Evolutionary conservation across 2,888 invertebrate species (phyloP), one percentile per base, ranked within the genome.

Genomic region (Hesperia comma): DNA sequence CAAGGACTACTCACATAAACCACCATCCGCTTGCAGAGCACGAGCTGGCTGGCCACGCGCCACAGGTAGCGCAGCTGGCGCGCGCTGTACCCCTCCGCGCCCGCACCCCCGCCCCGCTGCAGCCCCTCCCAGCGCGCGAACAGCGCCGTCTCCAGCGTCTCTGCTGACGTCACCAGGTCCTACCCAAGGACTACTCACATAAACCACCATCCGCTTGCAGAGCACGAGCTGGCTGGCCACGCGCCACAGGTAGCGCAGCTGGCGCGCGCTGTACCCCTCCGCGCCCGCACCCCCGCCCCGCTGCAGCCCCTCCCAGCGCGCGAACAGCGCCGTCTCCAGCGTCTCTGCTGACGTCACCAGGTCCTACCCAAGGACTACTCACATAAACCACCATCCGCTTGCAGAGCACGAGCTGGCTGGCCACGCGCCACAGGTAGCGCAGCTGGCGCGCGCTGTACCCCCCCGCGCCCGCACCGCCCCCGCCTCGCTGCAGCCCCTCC

Each of bases 51-150:
- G 41, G 87, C 80, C 0, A 87, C 83, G 8, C 85, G 75, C 79
- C 87, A 86, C 63, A 93, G 70, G 68, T 92, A 93, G 0, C 79
- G 75, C 68, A 92, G 77, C 70, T 92, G 93, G 19, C 88, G 74
- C 8, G 82, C 70, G 1, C 83, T 83, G 80, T 86, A 89, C 2
- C 75, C 74, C 0, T 82, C 77, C 2, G 43, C 75, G 0, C 83
- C 82, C 0, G 80, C 0, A 89, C 81, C 67, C 92, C 84, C 58
- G 93, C 94, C 94, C 68, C 87, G 86, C 70, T 94, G 89, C 14
- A 94, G 77, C 21, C 84, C 87, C 74, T 93, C 93, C 95, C 95
- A 95, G 69, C 93, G 93, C 40, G 83, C 77, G 55, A 95, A 85
- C 40, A 95, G 78, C 0, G 90, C 88, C n/a, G n/a, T n/a, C n/a